Conservation (phyloP, 1,140 invertebrate species). For the Lepidurus couesii region DNA sequence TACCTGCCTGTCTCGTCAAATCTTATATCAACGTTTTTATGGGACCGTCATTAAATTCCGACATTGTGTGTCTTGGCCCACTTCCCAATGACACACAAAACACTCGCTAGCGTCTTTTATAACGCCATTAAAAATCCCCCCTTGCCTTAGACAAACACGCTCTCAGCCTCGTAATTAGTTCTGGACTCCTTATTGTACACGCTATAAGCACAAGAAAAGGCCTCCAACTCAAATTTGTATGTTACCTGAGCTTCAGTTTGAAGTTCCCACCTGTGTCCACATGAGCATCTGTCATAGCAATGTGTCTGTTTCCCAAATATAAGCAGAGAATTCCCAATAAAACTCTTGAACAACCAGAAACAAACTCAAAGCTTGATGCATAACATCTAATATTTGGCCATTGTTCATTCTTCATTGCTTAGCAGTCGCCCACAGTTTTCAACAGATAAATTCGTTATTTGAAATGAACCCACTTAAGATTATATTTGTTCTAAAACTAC, state of each 20-base stretch:
- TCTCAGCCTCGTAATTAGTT: conserved; percentile 5
- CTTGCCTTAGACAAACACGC: conserved; percentile 8
- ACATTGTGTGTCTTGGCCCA: background rate
- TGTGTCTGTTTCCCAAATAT: too few species aligned
- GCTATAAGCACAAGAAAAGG: too few species aligned
- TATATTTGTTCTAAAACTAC: too few species aligned
- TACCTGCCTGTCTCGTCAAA: background rate
- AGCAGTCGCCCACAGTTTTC: too few species aligned
- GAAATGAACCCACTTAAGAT: too few species aligned
- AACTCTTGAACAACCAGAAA: too few species aligned
- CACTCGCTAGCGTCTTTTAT: background rate
- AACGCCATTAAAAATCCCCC: background rate
- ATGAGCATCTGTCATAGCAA: too few species aligned
- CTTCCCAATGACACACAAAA: conserved; percentile 4
- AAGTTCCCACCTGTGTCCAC: background rate
- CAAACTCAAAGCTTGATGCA: too few species aligned
- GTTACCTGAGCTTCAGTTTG: background rate
- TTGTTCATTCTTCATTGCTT: too few species aligned
- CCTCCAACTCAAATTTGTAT: background rate
- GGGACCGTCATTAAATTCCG: background rate
- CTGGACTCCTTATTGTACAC: background rate
- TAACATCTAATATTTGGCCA: too few species aligned
- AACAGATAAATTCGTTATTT: too few species aligned
- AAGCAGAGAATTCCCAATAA: too few species aligned
- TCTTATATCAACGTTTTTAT: background rate